Evolutionary conservation across 2,888 invertebrate genomes (phyloP).

Genomic region (Argyresthia albistria): DNA sequence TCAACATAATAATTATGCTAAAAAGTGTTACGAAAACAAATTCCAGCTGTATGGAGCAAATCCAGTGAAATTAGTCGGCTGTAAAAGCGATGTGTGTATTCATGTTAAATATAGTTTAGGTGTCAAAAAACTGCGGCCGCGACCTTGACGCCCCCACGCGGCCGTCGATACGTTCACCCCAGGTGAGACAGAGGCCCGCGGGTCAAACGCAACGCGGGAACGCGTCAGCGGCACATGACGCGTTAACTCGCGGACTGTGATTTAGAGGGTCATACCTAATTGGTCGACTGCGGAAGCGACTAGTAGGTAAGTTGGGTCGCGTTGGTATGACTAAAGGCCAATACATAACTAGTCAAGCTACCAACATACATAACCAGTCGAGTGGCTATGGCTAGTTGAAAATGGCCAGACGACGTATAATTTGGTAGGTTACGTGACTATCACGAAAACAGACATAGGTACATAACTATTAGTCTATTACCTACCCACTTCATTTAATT

Average conservation of each 20-base stretch:
- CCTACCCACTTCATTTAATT: too few species aligned
- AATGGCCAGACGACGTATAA: too few species aligned
- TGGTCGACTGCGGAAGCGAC: background rate
- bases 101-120: slow-evolving; percentile 27
- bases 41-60: background rate
- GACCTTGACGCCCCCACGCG: slow-evolving; percentile 69
- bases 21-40: background rate
- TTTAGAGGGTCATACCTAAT: background rate
- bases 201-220: slow-evolving; percentile 12
- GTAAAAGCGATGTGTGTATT: background rate
- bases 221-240: background rate
- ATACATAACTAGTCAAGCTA: too few species aligned
- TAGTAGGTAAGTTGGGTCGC: background rate
- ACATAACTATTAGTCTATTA: too few species aligned
- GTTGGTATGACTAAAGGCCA: too few species aligned
- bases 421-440: too few species aligned
- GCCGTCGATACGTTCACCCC: slow-evolving; percentile 64
- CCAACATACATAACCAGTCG: too few species aligned
- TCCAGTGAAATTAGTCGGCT: background rate
- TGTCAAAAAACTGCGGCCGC: slow-evolving; percentile 64
- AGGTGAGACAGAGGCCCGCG: slow-evolving; percentile 47
- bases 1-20: too few species aligned
- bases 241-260: background rate
- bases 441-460: too few species aligned
- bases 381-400: too few species aligned